These are phyloP conservation scores for Tiphia femorata DNA, from an alignment of 2,888 invertebrate species.

Conservation along the genomic window DNA sequence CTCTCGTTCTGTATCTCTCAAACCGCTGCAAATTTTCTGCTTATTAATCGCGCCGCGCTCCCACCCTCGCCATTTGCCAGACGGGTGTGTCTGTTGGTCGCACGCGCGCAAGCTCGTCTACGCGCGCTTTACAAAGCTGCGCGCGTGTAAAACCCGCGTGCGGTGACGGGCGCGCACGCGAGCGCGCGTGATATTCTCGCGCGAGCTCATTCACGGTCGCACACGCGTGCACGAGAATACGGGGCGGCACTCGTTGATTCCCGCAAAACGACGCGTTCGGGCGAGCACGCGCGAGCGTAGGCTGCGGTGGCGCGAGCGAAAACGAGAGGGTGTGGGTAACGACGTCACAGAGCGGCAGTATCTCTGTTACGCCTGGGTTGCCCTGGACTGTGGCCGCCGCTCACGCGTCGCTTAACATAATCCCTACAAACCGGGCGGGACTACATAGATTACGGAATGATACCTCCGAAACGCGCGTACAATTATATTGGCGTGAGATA, in stretches of 20 bases:
- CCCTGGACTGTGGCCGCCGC: slow-evolving; percentile 64
- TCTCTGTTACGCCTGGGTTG: slow-evolving; percentile 66
- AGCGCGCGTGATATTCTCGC: slow-evolving; percentile 18
- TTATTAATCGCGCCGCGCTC: too few species aligned
- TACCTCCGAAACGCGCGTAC: slow-evolving; percentile 52
- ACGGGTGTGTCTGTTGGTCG: too few species aligned
- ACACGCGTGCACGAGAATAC: too few species aligned
- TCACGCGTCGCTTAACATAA: slow-evolving; percentile 68
- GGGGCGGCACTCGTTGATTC: too few species aligned
- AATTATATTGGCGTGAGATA: slow-evolving; percentile 49
- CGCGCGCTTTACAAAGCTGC: too few species aligned
- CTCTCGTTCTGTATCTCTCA: too few species aligned
- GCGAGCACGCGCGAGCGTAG: background rate
- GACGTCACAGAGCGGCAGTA: slow-evolving; percentile 64
- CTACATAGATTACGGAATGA: slow-evolving; percentile 60
- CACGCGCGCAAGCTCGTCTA: too few species aligned
- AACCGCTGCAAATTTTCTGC: too few species aligned
- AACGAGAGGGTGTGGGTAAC: slow-evolving; percentile 40
- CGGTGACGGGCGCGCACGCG: background rate
- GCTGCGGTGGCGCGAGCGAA: slow-evolving; percentile 7
- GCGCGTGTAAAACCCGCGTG: too few species aligned
- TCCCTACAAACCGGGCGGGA: slow-evolving; percentile 53
- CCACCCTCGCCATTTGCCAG: too few species aligned
- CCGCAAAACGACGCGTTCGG: too few species aligned
- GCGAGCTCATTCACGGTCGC: too few species aligned